Evolutionary conservation across 2,888 invertebrate species (phyloP), one percentile per base, ranked within the genome.

Genomic region (Eupelmus urozonus): DNA sequence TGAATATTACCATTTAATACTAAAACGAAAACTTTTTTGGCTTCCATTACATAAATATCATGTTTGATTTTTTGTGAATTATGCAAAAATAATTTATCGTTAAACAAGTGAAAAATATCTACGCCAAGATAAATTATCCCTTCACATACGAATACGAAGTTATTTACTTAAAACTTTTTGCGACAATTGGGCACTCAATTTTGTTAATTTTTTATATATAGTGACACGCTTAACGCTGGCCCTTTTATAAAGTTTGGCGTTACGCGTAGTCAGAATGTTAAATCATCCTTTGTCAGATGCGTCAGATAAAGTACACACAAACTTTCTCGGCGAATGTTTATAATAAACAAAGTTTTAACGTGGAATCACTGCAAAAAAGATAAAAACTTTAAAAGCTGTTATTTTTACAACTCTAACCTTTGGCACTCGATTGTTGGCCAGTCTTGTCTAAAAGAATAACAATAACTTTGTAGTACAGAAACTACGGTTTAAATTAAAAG

Each of bases 271-370:
- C 18, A 45, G 45, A 27, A 59, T 63, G 45, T 18, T 18, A 59
- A 45, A 40, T 45, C 23, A 25, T 70, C 45, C 70, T 70, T 70
- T 59, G 70, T 57, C 55, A 59, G 57, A 29, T 55, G 27, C 18
- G 3, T 66, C 55, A 9, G 23, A 4, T 27, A 53, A 69, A 25
- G 42, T 20, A 57, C 27, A 66, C 2, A 27, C 18, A 0, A 42
- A 69, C 40, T 42, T 42, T 11, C 53, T 9, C 16, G 9, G 16
- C 1, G 51, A 71, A 60, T 71, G 71, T 71, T 71, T 71, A 34
- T 60, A 71, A 71, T 71, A 60, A 71, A 71, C 45, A 59, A 59
- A 71, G 71, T 71, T 71, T 60, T 60, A 60, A 34, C 71, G 45
- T 34, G 11, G 16, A 16, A 20, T 49, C 27, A 29, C 59, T 49